These are phyloP conservation scores for Cercocebus atys DNA, from an alignment of 2,113 vertebrate species.

Conservation along the genomic window DNA sequence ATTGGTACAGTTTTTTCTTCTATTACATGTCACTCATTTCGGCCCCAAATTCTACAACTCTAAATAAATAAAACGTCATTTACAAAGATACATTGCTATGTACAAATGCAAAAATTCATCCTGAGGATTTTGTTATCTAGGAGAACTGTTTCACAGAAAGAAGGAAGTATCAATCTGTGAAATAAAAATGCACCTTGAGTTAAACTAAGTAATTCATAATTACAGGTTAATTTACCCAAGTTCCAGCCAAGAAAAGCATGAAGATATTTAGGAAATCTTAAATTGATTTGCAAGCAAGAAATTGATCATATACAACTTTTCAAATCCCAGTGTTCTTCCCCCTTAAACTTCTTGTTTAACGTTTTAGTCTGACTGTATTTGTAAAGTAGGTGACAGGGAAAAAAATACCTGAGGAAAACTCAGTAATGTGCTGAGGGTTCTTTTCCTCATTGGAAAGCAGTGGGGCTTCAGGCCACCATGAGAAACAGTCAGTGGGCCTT, in stretches of 20 bases:
- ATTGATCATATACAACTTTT: background rate
- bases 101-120: conserved; percentile 44
- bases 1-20: background rate
- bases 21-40: background rate
- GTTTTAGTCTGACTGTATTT: background rate
- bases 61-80: conserved; percentile 27
- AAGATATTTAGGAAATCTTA: background rate
- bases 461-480: background rate
- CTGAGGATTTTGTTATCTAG: conserved; percentile 43
- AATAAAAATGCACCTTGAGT: background rate
- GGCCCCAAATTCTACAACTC: background rate
- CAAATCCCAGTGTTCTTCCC: background rate
- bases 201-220: background rate
- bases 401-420: background rate
- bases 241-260: background rate
- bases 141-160: conserved; percentile 49
- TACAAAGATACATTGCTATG: conserved; percentile 31
- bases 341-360: conserved; percentile 41
- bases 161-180: background rate
- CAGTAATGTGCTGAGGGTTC: background rate
- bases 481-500: conserved; percentile 43
- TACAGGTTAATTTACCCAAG: background rate
- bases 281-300: background rate
- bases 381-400: background rate
- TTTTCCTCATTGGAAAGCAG: too few species aligned